Percentiles rank a stretch among this genome's conserved stretches.
These are phyloP conservation scores for Lucilia cuprina DNA, from an alignment of 1,140 invertebrate genomes.

Conservation along the genomic window DNA sequence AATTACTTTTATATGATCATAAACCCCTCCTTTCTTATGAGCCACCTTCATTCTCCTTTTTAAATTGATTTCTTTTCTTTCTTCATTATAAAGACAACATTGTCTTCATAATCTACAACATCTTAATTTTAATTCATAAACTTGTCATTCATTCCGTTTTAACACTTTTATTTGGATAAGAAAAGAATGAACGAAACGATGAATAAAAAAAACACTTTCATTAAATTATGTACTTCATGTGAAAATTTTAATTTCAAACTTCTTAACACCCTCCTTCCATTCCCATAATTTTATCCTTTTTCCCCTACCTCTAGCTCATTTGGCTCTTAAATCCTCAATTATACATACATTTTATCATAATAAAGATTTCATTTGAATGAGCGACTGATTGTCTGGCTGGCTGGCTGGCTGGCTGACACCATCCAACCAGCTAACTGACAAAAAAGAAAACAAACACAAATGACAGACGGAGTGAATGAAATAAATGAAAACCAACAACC, in stretches of 20 bases:
- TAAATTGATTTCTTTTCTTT: conserved; percentile 9
- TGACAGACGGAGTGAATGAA: neutral
- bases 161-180: neutral
- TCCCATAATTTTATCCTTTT: neutral
- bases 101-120: conserved; percentile 9
- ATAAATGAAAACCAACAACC: neutral
- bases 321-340: conserved; percentile 23
- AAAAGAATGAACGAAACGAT: neutral
- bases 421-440: neutral
- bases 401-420: neutral
- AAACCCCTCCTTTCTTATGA: neutral
- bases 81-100: conserved; percentile 26
- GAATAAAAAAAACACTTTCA: neutral
- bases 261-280: neutral
- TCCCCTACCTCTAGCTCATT: neutral
- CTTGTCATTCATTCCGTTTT: neutral
- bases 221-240: conserved; percentile 34
- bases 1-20: too few relatives aligned
- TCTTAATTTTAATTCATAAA: conserved; percentile 19
- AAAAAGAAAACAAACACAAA: neutral
- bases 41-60: neutral
- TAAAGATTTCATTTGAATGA: conserved; percentile 21
- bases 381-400: neutral
- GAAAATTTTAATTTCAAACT: conserved; percentile 32
- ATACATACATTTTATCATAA: conserved; percentile 33